Conservation (phyloP, 2,888 invertebrate species). For the Aproaerema taeniolella region DNA sequence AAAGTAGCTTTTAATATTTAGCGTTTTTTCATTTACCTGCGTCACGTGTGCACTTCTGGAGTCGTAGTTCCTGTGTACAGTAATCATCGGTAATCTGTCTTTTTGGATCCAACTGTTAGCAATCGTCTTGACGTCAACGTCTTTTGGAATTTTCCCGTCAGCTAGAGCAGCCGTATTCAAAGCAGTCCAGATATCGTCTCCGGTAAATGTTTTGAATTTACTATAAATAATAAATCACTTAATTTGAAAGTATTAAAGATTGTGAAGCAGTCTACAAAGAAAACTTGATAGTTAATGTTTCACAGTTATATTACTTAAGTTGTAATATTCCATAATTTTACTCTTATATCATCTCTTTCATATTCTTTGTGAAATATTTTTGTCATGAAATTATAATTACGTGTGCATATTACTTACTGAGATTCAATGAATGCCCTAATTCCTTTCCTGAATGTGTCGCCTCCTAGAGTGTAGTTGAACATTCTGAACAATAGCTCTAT, state of each 20-base stretch:
- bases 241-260: too few species aligned
- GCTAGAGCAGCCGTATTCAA: constrained; percentile 81
- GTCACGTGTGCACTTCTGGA: constrained; percentile 78
- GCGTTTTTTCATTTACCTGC: too few species aligned
- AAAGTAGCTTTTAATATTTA: too few species aligned
- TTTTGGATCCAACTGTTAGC: constrained; percentile 90
- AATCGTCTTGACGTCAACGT: constrained; percentile 80
- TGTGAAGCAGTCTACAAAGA: constrained; percentile 7
- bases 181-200: constrained; percentile 87
- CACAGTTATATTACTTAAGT: too few species aligned
- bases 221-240: constrained; percentile 54
- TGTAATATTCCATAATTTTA: too few species aligned
- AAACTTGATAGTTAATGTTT: too few species aligned
- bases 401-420: too few species aligned
- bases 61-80: constrained; percentile 82
- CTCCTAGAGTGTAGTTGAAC: constrained; percentile 91
- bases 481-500: constrained; percentile 90
- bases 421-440: constrained; percentile 82
- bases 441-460: constrained; percentile 84
- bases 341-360: too few species aligned
- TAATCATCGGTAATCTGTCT: constrained; percentile 86
- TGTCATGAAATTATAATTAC: too few species aligned
- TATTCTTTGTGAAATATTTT: too few species aligned
- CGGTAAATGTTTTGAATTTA: constrained; percentile 85
- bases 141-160: constrained; percentile 68